A percentile compares a stretch with the other conserved stretches of the same genome.
phyloP scores from a whole-genome alignment of 2,113 vertebrate genomes.

The Nestor notabilis region DNA sequence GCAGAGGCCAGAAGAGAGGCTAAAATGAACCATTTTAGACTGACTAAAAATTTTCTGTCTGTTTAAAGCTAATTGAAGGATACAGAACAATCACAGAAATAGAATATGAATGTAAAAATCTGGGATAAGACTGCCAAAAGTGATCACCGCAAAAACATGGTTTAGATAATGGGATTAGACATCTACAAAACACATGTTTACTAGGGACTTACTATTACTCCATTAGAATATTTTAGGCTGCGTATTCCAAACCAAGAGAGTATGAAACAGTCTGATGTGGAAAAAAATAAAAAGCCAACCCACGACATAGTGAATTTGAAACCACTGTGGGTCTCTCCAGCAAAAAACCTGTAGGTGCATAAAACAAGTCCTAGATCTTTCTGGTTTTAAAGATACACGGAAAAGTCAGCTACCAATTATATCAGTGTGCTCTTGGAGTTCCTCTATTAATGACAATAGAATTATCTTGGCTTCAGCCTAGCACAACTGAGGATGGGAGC shows the following conservation, averaged over 20 bases:
- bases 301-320: not conserved
- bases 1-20: constrained; percentile 1
- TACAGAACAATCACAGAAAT: constrained; percentile 51
- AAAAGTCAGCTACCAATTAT: not conserved
- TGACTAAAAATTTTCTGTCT: not conserved
- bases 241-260: not conserved
- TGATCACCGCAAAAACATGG: constrained; percentile 30
- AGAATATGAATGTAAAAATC: constrained; percentile 60
- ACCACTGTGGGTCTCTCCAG: not conserved
- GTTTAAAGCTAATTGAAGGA: constrained; percentile 44
- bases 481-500: not conserved
- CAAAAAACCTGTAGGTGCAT: not conserved
- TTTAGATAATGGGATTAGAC: constrained; percentile 37
- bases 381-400: not conserved
- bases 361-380: not conserved
- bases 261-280: not conserved
- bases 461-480: not conserved
- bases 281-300: not conserved
- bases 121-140: constrained; percentile 38
- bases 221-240: not conserved
- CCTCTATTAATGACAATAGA: not conserved
- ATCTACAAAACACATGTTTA: constrained; percentile 39
- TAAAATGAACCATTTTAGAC: constrained; percentile 25
- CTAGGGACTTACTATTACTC: not conserved
- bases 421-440: not conserved